Evolutionary conservation across 2,113 vertebrate species (phyloP).

Genomic region (Protobothrops flavoviridis): DNA sequence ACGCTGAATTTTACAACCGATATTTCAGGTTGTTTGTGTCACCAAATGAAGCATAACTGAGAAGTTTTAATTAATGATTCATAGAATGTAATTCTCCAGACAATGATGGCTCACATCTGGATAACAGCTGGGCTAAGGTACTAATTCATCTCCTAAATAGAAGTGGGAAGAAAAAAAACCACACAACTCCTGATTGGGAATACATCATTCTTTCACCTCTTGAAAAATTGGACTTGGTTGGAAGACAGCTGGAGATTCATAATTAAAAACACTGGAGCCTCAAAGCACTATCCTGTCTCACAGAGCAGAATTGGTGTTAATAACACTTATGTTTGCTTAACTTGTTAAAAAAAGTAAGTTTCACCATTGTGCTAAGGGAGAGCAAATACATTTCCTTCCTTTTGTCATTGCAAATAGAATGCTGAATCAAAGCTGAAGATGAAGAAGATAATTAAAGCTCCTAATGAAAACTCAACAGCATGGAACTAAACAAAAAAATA

Average conservation of each 20-base stretch:
- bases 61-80: not conserved
- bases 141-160: not conserved
- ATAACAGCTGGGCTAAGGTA: not conserved
- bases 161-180: not conserved
- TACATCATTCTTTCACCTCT: not conserved
- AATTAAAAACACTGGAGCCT: not conserved
- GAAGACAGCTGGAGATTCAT: slow-evolving; percentile 33
- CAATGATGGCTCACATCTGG: not conserved
- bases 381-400: not conserved
- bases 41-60: not conserved
- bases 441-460: not conserved
- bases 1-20: too few species aligned
- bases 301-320: slow-evolving; percentile 19
- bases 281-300: not conserved
- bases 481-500: not conserved
- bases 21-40: not conserved
- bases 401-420: not conserved
- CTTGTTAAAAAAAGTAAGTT: not conserved
- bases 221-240: not conserved
- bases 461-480: not conserved
- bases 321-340: not conserved
- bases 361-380: too few species aligned
- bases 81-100: not conserved
- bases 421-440: not conserved
- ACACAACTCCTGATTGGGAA: not conserved